Base-by-base conservation (phyloP, 1,140 invertebrate species). In the Cephus cinctus region DNA sequence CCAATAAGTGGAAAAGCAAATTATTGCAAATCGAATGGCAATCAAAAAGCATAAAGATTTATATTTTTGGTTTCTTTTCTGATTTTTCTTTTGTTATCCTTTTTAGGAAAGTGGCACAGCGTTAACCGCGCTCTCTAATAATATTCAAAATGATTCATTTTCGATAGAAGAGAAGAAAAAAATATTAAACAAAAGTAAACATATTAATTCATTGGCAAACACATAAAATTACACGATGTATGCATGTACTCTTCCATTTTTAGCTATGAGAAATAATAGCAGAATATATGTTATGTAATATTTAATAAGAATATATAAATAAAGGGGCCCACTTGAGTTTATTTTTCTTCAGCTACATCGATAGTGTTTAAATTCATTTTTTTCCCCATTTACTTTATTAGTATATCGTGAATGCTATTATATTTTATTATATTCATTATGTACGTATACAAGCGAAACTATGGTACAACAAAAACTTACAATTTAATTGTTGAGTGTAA, bases 261-360 rank as follows among this genome's bases (percentile, higher is more conserved):
- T 59, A 65, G 57, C 65, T 73, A 72, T 63, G 59, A 73, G 58
- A 73, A 74, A 72, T 61, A 72, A 72, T 71, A 67, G 61, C 61
- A 58, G 58, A 69, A 69, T 73, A 73, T 66, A 71, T 54, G 57
- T 75, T 73, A 73, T 65, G 59, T 69, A 62, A 70, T 73, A 75
- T 71, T 67, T 73, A 69, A 63, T 73, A 70, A 69, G 61, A 68
- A 73, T 70, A 74, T 73, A 73, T 66, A 67, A 67, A 60, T 55
- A 36, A 55, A 42, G 67, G 65, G 67, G 67, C 62, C 69, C 66
- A 65, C 59, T 9, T 41, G 18, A 9, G 53, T 62, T 56, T 39
- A 50, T 52, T 58, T 61, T 59, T n/a, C n/a, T 61, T 65, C 47
- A 65, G 48, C 68, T 72, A 71, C 66, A 63, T 68, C 46, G 52